Evolutionary conservation across 2,888 invertebrate genomes (phyloP), one percentile per base, ranked within the genome.

Genomic region (Parascotia fuliginaria): DNA sequence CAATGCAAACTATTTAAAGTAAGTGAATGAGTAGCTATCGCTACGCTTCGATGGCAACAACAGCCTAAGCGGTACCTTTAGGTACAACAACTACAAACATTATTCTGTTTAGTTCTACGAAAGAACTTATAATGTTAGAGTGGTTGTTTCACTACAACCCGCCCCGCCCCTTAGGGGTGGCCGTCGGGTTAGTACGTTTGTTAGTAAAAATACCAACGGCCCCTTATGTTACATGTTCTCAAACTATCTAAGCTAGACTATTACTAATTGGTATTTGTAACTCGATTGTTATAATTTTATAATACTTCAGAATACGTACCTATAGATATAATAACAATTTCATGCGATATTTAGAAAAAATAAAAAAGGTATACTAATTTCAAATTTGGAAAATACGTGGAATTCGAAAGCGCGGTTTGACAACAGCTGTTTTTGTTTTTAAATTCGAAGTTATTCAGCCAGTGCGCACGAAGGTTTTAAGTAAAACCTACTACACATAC

Each of bases 241-340:
- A 44, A 44, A 29, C 50, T 52, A 58, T 55, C 64, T 60, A 61
- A 60, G 43, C 49, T 60, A 65, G 60, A 58, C 63, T 48, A 33
- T 42, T 50, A 33, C 47, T 69, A 69, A 71, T 69, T 65, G 58
- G 44, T 65, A 65, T 64, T 65, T 62, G 62, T 61, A 60, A 53
- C 44, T 60, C 52, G 46, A 57, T 42, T 42, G 37, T 42, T 42
- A 50, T 42, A 37, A 58, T 45, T 27, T n/a, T n/a, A n/a, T n/a
- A n/a, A n/a, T n/a, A n/a, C n/a, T 47, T 51, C 33, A 15, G 40
- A 22, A 22, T 24, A 27, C 9, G n/a, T 36, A 42, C 7, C 3
- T 24, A n/a, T n/a, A n/a, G n/a, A n/a, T n/a, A n/a, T n/a, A n/a
- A n/a, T n/a, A n/a, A n/a, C n/a, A n/a, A n/a, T n/a, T n/a, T n/a